Evolutionary conservation across 2,888 invertebrate genomes (phyloP).

Genomic region (Eilema griseolum): DNA sequence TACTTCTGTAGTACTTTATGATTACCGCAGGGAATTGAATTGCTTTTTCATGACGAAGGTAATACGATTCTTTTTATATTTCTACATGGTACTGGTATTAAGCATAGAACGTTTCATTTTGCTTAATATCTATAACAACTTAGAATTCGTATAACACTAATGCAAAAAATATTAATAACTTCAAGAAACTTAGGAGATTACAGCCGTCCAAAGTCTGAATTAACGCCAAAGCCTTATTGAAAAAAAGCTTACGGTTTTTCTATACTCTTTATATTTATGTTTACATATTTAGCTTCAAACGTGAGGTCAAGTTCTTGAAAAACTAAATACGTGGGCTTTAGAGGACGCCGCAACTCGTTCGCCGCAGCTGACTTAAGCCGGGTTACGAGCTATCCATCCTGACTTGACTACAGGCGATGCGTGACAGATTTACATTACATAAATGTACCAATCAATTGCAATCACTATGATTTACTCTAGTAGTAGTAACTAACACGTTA

Average conservation of each 20-base stretch:
- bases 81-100: conserved; percentile 13
- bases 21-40: conserved; percentile 19
- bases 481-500: background rate
- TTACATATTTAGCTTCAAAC: conserved; percentile 45
- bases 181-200: background rate
- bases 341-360: conserved; percentile 31
- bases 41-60: conserved; percentile 17
- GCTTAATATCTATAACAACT: background rate
- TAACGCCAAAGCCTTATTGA: background rate
- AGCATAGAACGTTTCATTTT: background rate
- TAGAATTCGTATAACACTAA: background rate
- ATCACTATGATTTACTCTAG: background rate
- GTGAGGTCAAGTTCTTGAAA: conserved; percentile 49
- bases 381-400: conserved; percentile 43
- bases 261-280: conserved; percentile 45
- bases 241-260: conserved; percentile 36
- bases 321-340: conserved; percentile 45
- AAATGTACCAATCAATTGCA: conserved; percentile 33
- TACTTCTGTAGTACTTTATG: conserved; percentile 14
- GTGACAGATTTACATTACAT: conserved; percentile 45
- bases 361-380: conserved; percentile 45
- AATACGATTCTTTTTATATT: conserved; percentile 14
- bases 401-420: conserved; percentile 30
- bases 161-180: background rate
- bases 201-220: background rate